Conservation (phyloP, 2,888 invertebrate species). For the Parnassius smintheus region DNA sequence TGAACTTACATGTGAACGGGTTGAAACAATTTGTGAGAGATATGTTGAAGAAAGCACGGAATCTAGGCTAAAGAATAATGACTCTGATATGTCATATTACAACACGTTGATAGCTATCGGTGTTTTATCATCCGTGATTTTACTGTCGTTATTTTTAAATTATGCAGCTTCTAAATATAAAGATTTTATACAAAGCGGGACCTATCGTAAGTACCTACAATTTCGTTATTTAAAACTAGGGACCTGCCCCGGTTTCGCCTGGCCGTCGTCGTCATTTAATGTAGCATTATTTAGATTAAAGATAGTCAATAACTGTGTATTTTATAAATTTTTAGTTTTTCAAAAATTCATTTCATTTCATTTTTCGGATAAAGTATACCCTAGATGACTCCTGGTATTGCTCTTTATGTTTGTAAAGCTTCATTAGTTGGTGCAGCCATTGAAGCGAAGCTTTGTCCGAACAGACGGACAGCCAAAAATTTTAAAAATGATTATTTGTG, state of each 20-base stretch:
- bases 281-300: no score
- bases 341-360: slow-evolving; percentile 3
- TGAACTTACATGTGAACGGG: background rate
- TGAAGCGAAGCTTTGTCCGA: no score
- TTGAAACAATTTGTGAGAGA: background rate
- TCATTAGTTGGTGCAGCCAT: no score
- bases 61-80: background rate
- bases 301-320: no score
- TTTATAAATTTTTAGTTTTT: no score
- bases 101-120: background rate
- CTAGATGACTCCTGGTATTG: no score
- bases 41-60: background rate
- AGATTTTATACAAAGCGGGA: slow-evolving; percentile 27
- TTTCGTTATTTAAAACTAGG: no score
- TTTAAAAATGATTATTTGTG: no score
- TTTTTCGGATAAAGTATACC: background rate
- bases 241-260: no score
- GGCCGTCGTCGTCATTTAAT: no score
- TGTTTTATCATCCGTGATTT: background rate
- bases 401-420: no score
- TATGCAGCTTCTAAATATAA: background rate
- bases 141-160: background rate
- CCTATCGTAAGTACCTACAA: slow-evolving; percentile 34
- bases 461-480: no score
- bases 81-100: background rate